These are phyloP conservation scores for Rhingia campestris DNA, from an alignment of 2,888 invertebrate species.

Conservation along the genomic window DNA sequence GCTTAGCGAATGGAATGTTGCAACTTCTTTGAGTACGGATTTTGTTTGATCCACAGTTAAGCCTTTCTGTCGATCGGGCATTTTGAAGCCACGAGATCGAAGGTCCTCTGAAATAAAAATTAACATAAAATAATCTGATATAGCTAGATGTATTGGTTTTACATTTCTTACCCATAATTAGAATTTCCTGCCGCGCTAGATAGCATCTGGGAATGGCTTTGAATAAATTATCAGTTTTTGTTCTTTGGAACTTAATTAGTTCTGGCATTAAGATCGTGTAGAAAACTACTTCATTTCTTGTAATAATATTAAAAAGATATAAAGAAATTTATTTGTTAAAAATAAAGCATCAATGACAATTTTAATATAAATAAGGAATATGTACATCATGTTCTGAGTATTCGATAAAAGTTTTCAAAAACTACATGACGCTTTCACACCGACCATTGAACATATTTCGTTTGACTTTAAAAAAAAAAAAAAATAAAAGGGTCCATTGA, in stretches of 20 bases:
- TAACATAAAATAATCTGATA: neutral
- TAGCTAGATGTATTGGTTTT: too few relatives aligned
- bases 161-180: conserved; percentile 83
- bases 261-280: conserved; percentile 88
- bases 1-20: conserved; percentile 87
- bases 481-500: too few relatives aligned
- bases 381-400: too few relatives aligned
- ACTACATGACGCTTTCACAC: too few relatives aligned
- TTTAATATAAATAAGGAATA: too few relatives aligned
- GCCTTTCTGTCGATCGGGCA: conserved; percentile 86
- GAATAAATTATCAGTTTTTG: conserved; percentile 83
- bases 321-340: neutral
- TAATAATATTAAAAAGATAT: conserved; percentile 22
- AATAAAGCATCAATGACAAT: too few relatives aligned
- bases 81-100: conserved; percentile 85
- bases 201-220: conserved; percentile 86
- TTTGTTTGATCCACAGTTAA: conserved; percentile 86
- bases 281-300: conserved; percentile 87
- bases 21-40: conserved; percentile 85
- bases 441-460: too few relatives aligned
- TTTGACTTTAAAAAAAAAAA: too few relatives aligned
- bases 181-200: conserved; percentile 84
- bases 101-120: conserved; percentile 84
- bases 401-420: too few relatives aligned
- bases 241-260: conserved; percentile 85